Evolutionary conservation across 2,888 invertebrate genomes (phyloP).

Genomic region (Gryllus longicercus): DNA sequence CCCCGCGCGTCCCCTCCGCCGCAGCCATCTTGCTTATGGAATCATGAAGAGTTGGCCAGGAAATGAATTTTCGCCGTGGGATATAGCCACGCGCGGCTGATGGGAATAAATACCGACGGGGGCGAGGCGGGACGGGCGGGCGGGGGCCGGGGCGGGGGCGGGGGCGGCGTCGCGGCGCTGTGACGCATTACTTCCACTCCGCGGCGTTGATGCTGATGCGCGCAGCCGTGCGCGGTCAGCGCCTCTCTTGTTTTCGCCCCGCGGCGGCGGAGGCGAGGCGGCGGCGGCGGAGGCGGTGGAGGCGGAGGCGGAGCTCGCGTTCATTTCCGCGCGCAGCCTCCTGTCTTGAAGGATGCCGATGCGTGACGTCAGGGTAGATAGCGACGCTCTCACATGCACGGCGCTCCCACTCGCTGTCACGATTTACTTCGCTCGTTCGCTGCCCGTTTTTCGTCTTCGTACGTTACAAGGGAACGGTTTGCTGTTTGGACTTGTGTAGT

Average conservation of each 20-base stretch:
- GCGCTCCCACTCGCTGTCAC: too few species aligned
- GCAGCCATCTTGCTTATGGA: constrained; percentile 24
- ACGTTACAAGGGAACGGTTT: too few species aligned
- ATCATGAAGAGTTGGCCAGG: constrained; percentile 24
- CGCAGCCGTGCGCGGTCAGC: constrained; percentile 18
- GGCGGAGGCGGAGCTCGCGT: constrained; percentile 23
- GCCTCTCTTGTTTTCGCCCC: background rate
- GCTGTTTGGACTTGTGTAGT: too few species aligned
- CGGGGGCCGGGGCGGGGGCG: background rate
- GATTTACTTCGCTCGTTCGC: too few species aligned
- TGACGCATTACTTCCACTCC: constrained; percentile 19
- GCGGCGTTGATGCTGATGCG: constrained; percentile 22
- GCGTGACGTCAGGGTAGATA: background rate
- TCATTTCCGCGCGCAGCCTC: constrained; percentile 1
- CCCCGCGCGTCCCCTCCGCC: background rate
- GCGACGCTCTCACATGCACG: background rate
- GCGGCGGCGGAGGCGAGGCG: background rate
- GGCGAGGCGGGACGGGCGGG: background rate
- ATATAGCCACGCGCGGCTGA: constrained; percentile 11
- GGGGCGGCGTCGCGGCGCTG: constrained; percentile 12
- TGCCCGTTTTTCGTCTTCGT: too few species aligned
- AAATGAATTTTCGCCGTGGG: constrained; percentile 22
- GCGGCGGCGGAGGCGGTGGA: constrained; percentile 20
- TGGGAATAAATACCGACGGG: constrained; percentile 22
- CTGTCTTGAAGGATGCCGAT: constrained; percentile 6